These are phyloP conservation scores for Lasioglossum leucozonium DNA, from an alignment of 2,888 invertebrate genomes.

Conservation along the genomic window DNA sequence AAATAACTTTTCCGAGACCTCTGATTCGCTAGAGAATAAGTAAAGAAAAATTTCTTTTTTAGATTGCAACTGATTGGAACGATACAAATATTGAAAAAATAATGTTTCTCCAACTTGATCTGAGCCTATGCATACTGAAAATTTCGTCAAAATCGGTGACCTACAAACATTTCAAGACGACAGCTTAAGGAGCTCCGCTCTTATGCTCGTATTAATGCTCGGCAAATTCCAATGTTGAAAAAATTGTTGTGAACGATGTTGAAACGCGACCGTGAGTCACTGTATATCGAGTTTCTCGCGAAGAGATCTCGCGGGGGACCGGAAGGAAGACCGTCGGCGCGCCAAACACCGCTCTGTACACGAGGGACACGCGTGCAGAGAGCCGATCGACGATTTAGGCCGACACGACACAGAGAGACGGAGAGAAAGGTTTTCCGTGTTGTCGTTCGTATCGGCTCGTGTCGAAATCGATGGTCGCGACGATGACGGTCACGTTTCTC, in stretches of 20 bases:
- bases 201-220: too few relatives aligned
- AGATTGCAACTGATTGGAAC: too few relatives aligned
- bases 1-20: too few relatives aligned
- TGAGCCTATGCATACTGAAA: too few relatives aligned
- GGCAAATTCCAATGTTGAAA: background rate
- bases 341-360: conserved; percentile 26
- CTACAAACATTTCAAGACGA: too few relatives aligned
- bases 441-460: conserved; percentile 71
- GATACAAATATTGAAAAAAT: too few relatives aligned
- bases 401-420: conserved; percentile 25
- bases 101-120: too few relatives aligned
- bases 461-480: conserved; percentile 64
- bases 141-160: too few relatives aligned
- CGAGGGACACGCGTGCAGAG: conserved; percentile 33
- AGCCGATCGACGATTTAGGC: conserved; percentile 58
- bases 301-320: conserved; percentile 12
- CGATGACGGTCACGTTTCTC: conserved; percentile 66
- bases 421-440: conserved; percentile 76
- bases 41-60: too few relatives aligned
- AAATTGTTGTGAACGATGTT: background rate
- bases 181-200: too few relatives aligned
- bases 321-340: conserved; percentile 46
- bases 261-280: background rate
- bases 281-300: conserved; percentile 6
- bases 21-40: too few relatives aligned